Evolutionary conservation across 2,888 invertebrate species (phyloP).

Genomic region (Megamerina dolium): DNA sequence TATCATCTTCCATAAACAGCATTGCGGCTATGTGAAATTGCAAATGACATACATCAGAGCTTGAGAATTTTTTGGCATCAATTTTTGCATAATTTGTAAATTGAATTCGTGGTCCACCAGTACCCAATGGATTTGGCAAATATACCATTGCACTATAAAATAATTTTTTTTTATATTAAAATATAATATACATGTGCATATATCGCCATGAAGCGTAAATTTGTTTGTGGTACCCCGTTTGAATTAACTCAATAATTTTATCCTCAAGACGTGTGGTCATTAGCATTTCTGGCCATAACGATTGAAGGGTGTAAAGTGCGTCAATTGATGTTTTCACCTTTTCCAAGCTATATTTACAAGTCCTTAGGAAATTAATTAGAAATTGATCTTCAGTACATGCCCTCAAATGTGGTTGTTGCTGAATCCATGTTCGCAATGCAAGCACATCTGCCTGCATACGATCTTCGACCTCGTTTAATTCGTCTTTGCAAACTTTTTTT

Average conservation of each 20-base stretch:
- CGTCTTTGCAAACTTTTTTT: constrained; percentile 40
- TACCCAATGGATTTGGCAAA: constrained; percentile 39
- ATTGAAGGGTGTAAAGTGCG: constrained; percentile 52
- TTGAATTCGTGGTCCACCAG: constrained; percentile 51
- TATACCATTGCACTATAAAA: constrained; percentile 23
- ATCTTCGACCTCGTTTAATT: constrained; percentile 48
- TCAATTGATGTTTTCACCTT: constrained; percentile 52
- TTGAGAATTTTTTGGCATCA: constrained; percentile 49
- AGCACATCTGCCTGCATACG: constrained; percentile 30
- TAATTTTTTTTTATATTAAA: not conserved
- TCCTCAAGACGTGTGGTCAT: constrained; percentile 5
- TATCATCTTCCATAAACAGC: constrained; percentile 56
- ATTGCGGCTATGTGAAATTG: constrained; percentile 56
- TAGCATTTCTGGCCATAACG: constrained; percentile 34
- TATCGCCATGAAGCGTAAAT: not conserved
- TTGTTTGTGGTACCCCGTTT: constrained; percentile 8
- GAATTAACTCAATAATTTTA: constrained; percentile 9
- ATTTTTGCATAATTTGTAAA: constrained; percentile 52
- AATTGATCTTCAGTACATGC: constrained; percentile 43
- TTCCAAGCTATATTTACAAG: constrained; percentile 52
- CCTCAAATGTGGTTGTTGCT: constrained; percentile 48
- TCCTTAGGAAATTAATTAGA: constrained; percentile 50
- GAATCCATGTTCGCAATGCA: constrained; percentile 48
- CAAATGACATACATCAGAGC: constrained; percentile 53
- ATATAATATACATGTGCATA: not conserved